Evolutionary conservation across 2,113 vertebrate genomes (phyloP), one percentile per base, ranked within the genome.

Genomic region (Mesoclemmys tuberculata): DNA sequence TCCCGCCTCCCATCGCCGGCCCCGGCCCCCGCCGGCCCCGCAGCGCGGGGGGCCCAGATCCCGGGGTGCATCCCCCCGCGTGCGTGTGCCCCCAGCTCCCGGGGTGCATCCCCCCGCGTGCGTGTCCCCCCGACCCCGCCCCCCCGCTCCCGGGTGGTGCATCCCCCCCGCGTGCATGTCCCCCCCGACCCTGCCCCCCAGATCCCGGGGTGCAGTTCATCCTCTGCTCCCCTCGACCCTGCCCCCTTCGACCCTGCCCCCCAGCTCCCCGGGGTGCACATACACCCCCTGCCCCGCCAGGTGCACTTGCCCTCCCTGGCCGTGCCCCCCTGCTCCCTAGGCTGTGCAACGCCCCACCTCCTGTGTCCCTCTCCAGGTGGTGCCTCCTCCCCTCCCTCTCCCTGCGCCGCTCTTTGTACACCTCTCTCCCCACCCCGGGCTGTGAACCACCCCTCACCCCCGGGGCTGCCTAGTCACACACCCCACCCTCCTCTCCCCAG

Each of bases 331-430:
- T 6, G 55, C 13, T 44, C 38, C 55, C 56, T 6, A 29, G 27
- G 56, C 27, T 29, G 56, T 12, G 56, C 94, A 49, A 86, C 96
- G 96, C 87, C 96, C 96, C 49, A 49, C 49, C 0, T 96, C 96
- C 87, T 95, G 95, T 9, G 85, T 92, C 85, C 16, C 4, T 35
- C 19, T 5, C 80, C 51, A 13, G 56, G 56, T 58, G 56, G 55
- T 56, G 4, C 24, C 46, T 10, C 41, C 27, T 51, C 94, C 85
- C 24, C 46, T 10, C 41, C 27, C 35, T 95, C 85, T 93, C 93
- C 87, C 97, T 93, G 87, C 95, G 96, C 48, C 55, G 92, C 94
- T 83, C 26, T 27, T 1, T 10, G 10, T 11, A 26, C 55, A 26
- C 24, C 56, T 11, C 46, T n/a, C 46, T 48, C 64, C 35, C 88